These are phyloP conservation scores for Caenorhabditis sp. DNA, from an alignment of 2,888 invertebrate species.

Conservation along the genomic window DNA sequence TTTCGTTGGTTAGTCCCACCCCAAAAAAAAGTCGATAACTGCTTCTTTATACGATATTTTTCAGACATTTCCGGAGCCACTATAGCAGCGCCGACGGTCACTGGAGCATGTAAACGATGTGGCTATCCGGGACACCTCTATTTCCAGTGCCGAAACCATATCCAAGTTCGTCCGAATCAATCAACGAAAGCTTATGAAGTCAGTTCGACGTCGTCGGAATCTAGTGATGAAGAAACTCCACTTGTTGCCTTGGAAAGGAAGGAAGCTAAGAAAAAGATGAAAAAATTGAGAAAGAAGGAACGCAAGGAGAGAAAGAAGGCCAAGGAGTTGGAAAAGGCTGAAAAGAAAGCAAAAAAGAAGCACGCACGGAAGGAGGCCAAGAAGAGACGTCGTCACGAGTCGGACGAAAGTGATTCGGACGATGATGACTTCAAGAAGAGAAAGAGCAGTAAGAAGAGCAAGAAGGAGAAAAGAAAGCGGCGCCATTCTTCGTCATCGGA, in stretches of 20 bases:
- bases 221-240: slow-evolving; percentile 82
- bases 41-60: too few species aligned
- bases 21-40: background rate
- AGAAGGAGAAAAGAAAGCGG: slow-evolving; percentile 50
- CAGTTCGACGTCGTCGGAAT: slow-evolving; percentile 85
- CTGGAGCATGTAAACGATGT: slow-evolving; percentile 81
- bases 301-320: slow-evolving; percentile 52
- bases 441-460: slow-evolving; percentile 52
- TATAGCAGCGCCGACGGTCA: slow-evolving; percentile 71
- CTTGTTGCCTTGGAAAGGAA: slow-evolving; percentile 51
- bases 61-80: slow-evolving; percentile 71
- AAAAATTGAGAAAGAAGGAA: slow-evolving; percentile 62
- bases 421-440: slow-evolving; percentile 38
- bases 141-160: slow-evolving; percentile 84
- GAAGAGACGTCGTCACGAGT: slow-evolving; percentile 8
- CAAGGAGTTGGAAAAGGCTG: slow-evolving; percentile 60
- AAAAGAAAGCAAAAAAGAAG: slow-evolving; percentile 45
- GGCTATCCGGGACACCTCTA: slow-evolving; percentile 84
- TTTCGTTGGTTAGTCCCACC: slow-evolving; percentile 62
- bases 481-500: slow-evolving; percentile 31
- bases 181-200: slow-evolving; percentile 84
- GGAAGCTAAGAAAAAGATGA: slow-evolving; percentile 60
- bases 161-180: slow-evolving; percentile 84
- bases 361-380: background rate
- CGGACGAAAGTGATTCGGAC: slow-evolving; percentile 20